Evolutionary conservation across 2,113 vertebrate species (phyloP).

Genomic region (Eurypyga helias): DNA sequence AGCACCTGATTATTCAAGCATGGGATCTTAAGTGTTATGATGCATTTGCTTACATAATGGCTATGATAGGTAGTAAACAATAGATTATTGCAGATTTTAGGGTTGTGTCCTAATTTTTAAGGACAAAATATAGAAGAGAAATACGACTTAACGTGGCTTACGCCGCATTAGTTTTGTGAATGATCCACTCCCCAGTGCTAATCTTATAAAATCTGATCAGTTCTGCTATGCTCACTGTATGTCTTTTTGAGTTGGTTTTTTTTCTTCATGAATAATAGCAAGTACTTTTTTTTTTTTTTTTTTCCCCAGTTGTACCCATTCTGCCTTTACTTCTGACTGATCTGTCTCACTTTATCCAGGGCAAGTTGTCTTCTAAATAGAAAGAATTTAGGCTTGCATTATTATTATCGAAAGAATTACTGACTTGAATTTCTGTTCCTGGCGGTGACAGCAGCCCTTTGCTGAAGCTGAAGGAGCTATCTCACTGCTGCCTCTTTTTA

Average conservation of each 20-base stretch:
- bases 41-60: not conserved
- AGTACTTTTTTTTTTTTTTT: not conserved
- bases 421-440: not conserved
- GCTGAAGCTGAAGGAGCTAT: not conserved
- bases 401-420: not conserved
- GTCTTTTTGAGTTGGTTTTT: not conserved
- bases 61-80: not conserved
- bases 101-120: not conserved
- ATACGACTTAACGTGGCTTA: not conserved
- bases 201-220: not conserved
- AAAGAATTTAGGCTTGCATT: not conserved
- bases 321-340: not conserved
- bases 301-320: not conserved
- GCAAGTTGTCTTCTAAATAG: not conserved
- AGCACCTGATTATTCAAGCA: not conserved
- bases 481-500: not conserved
- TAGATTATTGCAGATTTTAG: not conserved
- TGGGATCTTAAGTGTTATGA: not conserved
- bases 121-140: not conserved
- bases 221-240: not conserved
- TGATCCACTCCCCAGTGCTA: not conserved
- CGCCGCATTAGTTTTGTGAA: not conserved
- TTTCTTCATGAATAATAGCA: not conserved
- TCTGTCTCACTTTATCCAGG: not conserved
- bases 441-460: not conserved